A percentile compares a stretch with the other conserved stretches of the same genome.
Conservation (phyloP, 2,888 invertebrate species). For the Drosophila peninsularis region DNA sequence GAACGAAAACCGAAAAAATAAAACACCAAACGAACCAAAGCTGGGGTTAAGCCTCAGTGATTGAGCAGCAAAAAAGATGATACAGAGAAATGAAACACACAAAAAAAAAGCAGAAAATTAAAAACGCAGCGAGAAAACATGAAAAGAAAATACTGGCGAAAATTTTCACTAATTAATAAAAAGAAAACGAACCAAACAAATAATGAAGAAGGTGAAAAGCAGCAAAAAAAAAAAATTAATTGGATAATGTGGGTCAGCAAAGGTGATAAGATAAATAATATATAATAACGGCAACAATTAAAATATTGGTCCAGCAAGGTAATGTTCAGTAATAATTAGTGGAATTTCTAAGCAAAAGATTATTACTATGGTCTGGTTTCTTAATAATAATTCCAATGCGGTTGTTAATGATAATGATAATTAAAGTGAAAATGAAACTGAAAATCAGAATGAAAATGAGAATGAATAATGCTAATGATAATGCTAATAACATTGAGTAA, state of each 20-base stretch:
- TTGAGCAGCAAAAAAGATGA: conserved; percentile 26
- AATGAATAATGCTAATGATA: background rate
- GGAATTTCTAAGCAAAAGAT: background rate
- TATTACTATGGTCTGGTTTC: too few relatives aligned
- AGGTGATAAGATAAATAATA: background rate
- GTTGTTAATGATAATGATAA: background rate
- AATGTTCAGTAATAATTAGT: background rate
- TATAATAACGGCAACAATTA: background rate
- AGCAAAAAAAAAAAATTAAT: background rate
- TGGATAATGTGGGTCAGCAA: background rate
- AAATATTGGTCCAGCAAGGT: background rate
- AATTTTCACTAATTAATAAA: conserved; percentile 61
- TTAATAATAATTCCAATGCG: too few relatives aligned
- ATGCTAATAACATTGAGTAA: too few relatives aligned
- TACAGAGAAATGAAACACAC: background rate
- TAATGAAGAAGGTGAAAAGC: background rate
- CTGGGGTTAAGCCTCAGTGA: conserved; percentile 43
- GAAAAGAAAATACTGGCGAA: conserved; percentile 51
- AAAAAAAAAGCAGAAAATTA: conserved; percentile 46
- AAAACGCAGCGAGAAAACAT: conserved; percentile 40
- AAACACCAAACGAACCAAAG: conserved; percentile 34
- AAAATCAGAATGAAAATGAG: background rate
- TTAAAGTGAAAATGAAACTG: background rate
- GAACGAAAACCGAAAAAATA: conserved; percentile 15
- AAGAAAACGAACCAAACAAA: conserved; percentile 15